Conservation (phyloP, 2,797 vertebrate species). For the Oreochromis mossambicus region DNA sequence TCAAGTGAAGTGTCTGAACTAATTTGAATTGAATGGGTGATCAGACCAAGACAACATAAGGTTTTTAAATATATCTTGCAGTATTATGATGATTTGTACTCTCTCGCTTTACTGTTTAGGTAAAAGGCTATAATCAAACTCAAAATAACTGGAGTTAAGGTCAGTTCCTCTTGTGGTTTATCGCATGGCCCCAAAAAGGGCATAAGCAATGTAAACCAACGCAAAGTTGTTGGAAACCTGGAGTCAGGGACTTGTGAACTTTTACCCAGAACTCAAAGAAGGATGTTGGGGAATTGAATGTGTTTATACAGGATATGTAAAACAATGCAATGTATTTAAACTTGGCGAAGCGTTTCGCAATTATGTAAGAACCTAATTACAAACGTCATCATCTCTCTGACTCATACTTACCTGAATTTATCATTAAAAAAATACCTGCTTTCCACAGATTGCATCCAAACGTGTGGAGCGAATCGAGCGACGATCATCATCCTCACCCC, state of each 20-base stretch:
- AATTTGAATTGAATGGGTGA: background rate
- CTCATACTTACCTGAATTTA: background rate
- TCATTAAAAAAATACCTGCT: background rate
- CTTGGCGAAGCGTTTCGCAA: background rate
- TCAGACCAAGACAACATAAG: background rate
- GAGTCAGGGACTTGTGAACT: background rate
- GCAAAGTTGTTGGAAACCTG: background rate
- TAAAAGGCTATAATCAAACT: background rate
- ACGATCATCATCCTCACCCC: background rate
- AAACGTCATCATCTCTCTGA: background rate
- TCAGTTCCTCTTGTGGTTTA: background rate
- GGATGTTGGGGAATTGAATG: background rate
- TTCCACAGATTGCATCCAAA: background rate
- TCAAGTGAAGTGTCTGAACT: background rate
- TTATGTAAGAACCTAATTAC: background rate
- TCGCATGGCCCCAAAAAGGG: background rate
- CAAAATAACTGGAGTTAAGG: background rate
- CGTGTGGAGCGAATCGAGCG: background rate
- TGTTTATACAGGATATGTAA: conserved; percentile 29
- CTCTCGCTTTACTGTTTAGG: background rate
- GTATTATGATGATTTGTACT: background rate
- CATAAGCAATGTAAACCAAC: background rate
- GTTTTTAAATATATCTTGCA: background rate
- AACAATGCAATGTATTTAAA: background rate
- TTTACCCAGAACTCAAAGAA: background rate